These are phyloP conservation scores for Ceratina australensis DNA, from an alignment of 1,140 invertebrate species.

Conservation along the genomic window DNA sequence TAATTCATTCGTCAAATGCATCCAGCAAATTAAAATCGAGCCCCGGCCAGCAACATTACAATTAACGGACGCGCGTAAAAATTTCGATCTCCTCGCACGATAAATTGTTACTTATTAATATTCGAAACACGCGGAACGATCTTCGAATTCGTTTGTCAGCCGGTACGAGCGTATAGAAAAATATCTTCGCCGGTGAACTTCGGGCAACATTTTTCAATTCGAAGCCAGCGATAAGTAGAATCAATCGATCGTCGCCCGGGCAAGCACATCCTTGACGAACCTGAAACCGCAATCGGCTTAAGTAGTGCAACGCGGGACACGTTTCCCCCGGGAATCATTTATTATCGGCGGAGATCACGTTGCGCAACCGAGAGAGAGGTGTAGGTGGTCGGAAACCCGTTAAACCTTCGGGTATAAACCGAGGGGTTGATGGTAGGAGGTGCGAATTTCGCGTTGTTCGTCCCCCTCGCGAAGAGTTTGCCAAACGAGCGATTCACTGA, in stretches of 20 bases:
- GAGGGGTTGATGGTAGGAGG: constrained; percentile 2
- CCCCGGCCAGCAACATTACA: too few species aligned
- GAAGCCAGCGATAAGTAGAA: too few species aligned
- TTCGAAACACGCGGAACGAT: too few species aligned
- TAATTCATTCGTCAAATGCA: too few species aligned
- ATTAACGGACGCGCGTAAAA: too few species aligned
- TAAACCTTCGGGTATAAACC: constrained; percentile 34
- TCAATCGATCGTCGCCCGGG: too few species aligned
- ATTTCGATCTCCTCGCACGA: too few species aligned
- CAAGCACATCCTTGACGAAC: neutral
- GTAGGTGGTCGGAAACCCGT: constrained; percentile 57
- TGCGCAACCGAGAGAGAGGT: constrained; percentile 30
- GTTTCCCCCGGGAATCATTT: constrained; percentile 31
- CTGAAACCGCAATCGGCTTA: constrained; percentile 24
- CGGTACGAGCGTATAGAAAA: too few species aligned
- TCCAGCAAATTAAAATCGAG: too few species aligned
- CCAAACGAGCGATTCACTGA: constrained; percentile 64
- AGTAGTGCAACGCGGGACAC: constrained; percentile 21
- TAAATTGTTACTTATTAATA: too few species aligned
- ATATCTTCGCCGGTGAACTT: neutral
- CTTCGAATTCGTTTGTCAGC: too few species aligned
- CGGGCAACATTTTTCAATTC: neutral
- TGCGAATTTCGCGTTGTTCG: constrained; percentile 58
- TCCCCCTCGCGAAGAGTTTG: constrained; percentile 36
- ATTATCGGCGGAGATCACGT: constrained; percentile 15